Conservation (phyloP, 2,888 invertebrate genomes). For the Lepidocyrtoides sp. region DNA sequence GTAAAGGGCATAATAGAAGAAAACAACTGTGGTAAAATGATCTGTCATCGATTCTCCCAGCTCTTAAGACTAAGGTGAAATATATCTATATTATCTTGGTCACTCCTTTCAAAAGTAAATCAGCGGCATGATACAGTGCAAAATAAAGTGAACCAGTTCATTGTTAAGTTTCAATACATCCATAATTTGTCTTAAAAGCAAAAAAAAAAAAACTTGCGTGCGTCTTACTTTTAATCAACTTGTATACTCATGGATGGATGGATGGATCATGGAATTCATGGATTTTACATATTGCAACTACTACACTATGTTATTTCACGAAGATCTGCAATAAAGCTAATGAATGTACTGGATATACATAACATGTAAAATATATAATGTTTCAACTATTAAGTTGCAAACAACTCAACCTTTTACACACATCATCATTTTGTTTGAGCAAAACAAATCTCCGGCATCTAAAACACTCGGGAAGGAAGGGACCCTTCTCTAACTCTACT, state of each 20-base stretch:
- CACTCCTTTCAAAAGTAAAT: neutral
- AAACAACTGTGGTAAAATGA: neutral
- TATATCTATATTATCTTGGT: neutral
- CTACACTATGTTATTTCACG: too few species aligned
- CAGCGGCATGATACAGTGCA: neutral
- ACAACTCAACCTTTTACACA: too few species aligned
- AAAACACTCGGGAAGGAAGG: neutral
- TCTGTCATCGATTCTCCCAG: conserved; percentile 60
- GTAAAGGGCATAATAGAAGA: conserved; percentile 84
- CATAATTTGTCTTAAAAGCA: neutral
- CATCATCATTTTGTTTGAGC: too few species aligned
- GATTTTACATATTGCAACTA: too few species aligned
- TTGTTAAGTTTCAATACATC: neutral
- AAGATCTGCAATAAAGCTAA: too few species aligned
- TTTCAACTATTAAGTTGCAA: neutral
- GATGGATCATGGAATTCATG: too few species aligned
- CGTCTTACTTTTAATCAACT: neutral
- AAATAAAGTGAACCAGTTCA: neutral
- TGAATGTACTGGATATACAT: too few species aligned
- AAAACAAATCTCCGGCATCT: neutral
- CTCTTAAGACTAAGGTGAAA: too few species aligned
- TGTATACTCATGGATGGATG: too few species aligned
- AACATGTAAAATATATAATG: too few species aligned
- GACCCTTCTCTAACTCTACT: neutral
- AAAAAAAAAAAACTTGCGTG: neutral